These are phyloP conservation scores for Erebia epiphron DNA, from an alignment of 2,888 invertebrate species.

Conservation along the genomic window DNA sequence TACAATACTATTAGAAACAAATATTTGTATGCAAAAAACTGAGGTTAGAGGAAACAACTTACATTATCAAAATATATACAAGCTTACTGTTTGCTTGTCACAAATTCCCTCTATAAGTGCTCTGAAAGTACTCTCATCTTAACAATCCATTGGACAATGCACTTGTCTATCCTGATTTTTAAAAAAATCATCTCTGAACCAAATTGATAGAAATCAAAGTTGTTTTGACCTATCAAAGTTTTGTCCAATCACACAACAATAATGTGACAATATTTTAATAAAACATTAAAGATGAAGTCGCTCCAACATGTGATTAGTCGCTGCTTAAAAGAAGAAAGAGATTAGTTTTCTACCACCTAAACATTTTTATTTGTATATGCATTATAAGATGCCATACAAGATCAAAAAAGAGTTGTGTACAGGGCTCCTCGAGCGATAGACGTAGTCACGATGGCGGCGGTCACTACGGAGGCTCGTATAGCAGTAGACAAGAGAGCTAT, in stretches of 20 bases:
- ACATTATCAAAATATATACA: not conserved
- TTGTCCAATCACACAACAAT: not conserved
- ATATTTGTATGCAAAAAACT: slow-evolving; percentile 9
- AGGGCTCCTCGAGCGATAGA: slow-evolving; percentile 81
- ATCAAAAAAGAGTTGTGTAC: slow-evolving; percentile 78
- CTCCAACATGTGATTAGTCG: not conserved
- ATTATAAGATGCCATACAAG: slow-evolving; percentile 52
- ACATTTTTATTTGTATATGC: slow-evolving; percentile 49
- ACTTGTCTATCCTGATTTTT: slow-evolving; percentile 23
- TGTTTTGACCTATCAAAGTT: not conserved
- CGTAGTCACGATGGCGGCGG: slow-evolving; percentile 82
- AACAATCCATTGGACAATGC: slow-evolving; percentile 11
- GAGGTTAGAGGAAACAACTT: slow-evolving; percentile 4
- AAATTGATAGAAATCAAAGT: slow-evolving; percentile 6
- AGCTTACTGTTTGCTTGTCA: not conserved
- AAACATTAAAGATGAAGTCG: not conserved
- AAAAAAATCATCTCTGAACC: not conserved
- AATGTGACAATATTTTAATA: not conserved
- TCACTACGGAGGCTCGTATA: slow-evolving; percentile 80
- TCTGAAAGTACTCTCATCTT: slow-evolving; percentile 8
- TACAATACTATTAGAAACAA: not conserved
- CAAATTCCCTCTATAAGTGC: not conserved
- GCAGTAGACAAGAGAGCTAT: slow-evolving; percentile 83
- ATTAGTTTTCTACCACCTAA: slow-evolving; percentile 9
- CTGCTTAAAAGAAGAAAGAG: slow-evolving; percentile 22